phyloP scores from a whole-genome alignment of 1,140 invertebrate genomes.

The Drosophila guanche region DNA sequence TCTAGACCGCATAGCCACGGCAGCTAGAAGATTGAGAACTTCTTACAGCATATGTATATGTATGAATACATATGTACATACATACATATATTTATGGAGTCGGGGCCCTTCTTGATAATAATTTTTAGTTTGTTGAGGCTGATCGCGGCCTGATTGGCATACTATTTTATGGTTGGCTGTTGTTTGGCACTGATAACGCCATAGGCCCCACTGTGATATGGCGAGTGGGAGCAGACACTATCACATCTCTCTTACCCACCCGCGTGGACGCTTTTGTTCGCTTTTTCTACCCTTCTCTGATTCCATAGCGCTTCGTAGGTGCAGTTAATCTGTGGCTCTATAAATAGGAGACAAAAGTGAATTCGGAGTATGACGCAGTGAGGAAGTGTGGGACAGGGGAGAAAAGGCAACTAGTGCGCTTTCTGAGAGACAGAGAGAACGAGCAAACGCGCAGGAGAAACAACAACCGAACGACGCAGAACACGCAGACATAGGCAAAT shows the following conservation, averaged over 20 bases:
- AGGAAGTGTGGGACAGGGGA: constrained; percentile 16
- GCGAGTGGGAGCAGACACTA: neutral
- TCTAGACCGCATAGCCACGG: constrained; percentile 47
- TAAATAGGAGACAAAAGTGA: constrained; percentile 71
- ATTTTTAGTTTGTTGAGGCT: constrained; percentile 12
- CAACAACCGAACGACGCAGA: constrained; percentile 42
- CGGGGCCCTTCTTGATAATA: too few species aligned
- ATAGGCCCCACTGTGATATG: constrained; percentile 7
- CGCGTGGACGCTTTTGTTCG: neutral
- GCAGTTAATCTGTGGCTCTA: constrained; percentile 57
- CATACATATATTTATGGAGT: constrained; percentile 3
- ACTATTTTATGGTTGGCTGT: constrained; percentile 52
- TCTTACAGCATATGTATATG: neutral
- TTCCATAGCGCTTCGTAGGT: constrained; percentile 23
- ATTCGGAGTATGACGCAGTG: constrained; percentile 56
- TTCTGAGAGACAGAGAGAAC: constrained; percentile 18
- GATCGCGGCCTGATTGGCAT: constrained; percentile 24
- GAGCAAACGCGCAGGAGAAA: constrained; percentile 9
- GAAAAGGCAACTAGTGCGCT: constrained; percentile 11
- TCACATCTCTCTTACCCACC: neutral
- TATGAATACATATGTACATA: neutral
- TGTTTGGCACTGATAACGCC: constrained; percentile 60
- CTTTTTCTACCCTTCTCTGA: constrained; percentile 1
- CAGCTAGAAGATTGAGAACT: neutral
- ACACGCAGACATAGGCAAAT: constrained; percentile 15